Conservation (phyloP, 2,888 invertebrate species). For the Lochmaea crataegi region DNA sequence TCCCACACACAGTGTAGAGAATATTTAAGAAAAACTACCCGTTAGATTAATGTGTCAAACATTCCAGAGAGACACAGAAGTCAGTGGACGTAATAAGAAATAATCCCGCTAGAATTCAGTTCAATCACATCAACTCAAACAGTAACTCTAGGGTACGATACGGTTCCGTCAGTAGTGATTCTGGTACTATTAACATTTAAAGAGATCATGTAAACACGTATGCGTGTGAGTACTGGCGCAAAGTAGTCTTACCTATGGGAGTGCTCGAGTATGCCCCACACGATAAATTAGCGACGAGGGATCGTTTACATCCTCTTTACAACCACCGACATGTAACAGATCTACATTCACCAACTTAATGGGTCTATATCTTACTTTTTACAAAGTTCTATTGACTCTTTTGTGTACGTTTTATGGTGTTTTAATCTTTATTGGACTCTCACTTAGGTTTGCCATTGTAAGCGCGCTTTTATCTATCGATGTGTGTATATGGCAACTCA, state of each 20-base stretch:
- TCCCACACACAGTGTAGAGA: not conserved
- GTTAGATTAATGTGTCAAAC: conserved; percentile 17
- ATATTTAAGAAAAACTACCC: not conserved
- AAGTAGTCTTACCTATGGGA: conserved; percentile 48
- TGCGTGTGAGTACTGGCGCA: conserved; percentile 45
- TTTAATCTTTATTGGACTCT: conserved; percentile 51
- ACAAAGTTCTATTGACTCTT: conserved; percentile 52
- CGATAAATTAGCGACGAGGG: conserved; percentile 51
- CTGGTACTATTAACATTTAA: conserved; percentile 43
- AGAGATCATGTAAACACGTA: conserved; percentile 49
- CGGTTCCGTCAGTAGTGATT: conserved; percentile 22
- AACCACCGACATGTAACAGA: conserved; percentile 47
- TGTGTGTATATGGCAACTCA: conserved; percentile 45
- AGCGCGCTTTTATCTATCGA: conserved; percentile 35
- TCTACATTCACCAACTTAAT: conserved; percentile 53
- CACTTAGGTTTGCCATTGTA: conserved; percentile 37
- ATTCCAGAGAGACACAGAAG: conserved; percentile 2
- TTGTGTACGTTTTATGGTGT: conserved; percentile 49
- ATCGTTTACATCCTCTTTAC: conserved; percentile 48
- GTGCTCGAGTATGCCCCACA: conserved; percentile 51
- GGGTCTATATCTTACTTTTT: conserved; percentile 53
- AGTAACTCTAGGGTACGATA: conserved; percentile 25
- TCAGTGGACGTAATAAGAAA: conserved; percentile 11
- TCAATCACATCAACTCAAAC: conserved; percentile 21
- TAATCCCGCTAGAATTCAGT: conserved; percentile 19